Base-by-base conservation (phyloP, 2,113 vertebrate genomes). In the Theristicus caerulescens region DNA sequence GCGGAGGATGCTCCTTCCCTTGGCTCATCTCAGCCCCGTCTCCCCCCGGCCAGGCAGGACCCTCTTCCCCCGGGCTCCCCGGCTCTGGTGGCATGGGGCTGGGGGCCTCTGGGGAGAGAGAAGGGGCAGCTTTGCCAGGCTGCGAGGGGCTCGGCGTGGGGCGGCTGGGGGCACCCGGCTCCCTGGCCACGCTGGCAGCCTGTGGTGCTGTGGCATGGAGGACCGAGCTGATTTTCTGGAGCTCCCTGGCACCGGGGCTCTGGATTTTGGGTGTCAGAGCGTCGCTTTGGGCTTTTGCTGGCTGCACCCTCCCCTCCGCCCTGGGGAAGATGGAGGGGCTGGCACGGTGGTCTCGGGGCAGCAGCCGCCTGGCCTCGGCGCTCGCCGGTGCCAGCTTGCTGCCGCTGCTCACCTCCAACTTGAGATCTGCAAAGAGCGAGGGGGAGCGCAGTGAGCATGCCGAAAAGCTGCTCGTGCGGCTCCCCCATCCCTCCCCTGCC, bases 381-480 rank as follows among this genome's bases (percentile, higher is more conserved):
- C 87, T 86, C 8, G 2, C 51, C 1, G 64, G 47, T 12, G 32
- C 76, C 67, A 66, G 27, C 34, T 93, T 95, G 78, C 34, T 42
- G 42, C 91, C 2, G 26, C 49, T 14, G 29, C 83, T 96, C 62
- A 22, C 22, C 46, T 98, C 97, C 95, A 87, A 44, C 73, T 66
- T 92, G 54, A 64, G 79, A 85, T 97, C 97, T 98, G 96, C 36
- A 64, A 82, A 86, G 62, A 79, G 70, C 0, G 24, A 76, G 64
- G 89, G 31, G 40, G 40, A 32, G 64, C 13, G 27, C 24, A 1
- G 4, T 94, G 59, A 92, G 58, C 0, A 1, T 14, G 27, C 21
- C 13, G 1, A 38, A 86, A 26, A 65, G n/a, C 22, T 0, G 3
- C 83, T 69, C n/a, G 0, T 9, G 0, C 0, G 8, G 19, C 59